Base-by-base conservation (phyloP, 2,113 vertebrate species). In the Clarias macrocephalus region DNA sequence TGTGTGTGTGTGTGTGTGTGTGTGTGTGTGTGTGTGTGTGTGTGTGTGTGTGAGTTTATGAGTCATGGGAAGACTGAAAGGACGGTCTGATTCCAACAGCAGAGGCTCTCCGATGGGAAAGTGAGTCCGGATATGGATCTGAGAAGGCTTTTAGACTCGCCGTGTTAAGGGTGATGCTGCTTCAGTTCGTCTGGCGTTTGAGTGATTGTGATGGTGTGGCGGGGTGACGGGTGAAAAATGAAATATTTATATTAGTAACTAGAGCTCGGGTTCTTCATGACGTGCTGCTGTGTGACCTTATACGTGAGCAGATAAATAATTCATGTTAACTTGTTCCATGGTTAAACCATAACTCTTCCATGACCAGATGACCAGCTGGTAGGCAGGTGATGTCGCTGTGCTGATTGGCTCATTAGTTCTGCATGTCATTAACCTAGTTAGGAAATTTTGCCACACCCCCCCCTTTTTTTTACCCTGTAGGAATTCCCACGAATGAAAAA, bases 1-100 rank as follows among this genome's bases (percentile, higher is more conserved):
- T 5, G 3, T 5, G 42, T 42, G n/a, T n/a, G n/a, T n/a, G n/a
- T n/a, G n/a, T n/a, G n/a, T n/a, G n/a, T n/a, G n/a, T n/a, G n/a
- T n/a, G n/a, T n/a, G n/a, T n/a, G n/a, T n/a, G n/a, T 33, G 28
- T 75, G 11, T 25, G 73, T 13, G 3, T 23, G 28, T 91, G 96
- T 63, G 79, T 65, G 57, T 65, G 23, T 15, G 30, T 11, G 16
- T 42, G 25, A 0, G 25, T 3, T 25, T n/a, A 3, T 3, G 72
- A 21, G 15, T 73, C 30, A 18, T 73, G 5, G 8, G 2, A 30
- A 16, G 66, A 28, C 4, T 2, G 13, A 28, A 11, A 66, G n/a
- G 66, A 1, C 5, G 7, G 3, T 30, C 66, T 16, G 28, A 16
- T 0, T 33, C 66, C 23, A 12, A 25, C 25, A 12, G 25, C 8